Base-by-base conservation (phyloP, 1,140 invertebrate species). In the Arctopsyche grandis region DNA sequence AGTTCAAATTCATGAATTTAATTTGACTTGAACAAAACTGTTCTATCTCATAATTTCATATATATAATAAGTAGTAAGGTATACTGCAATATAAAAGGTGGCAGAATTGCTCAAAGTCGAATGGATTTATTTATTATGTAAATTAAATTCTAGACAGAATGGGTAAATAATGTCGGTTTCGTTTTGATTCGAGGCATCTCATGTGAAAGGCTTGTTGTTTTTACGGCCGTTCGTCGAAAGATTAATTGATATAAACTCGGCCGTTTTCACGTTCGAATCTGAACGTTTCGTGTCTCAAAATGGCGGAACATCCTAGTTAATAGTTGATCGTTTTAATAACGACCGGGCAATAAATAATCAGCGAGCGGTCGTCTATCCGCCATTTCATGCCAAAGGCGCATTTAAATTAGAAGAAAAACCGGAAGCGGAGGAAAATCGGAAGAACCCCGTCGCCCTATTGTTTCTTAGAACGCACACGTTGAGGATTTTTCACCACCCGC, bases 341-440 rank as follows among this genome's bases (percentile, higher is more conserved):
- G 63, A 66, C 12, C 24, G 60, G 69, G 43, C 44, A 46, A 71
- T 71, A 71, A 71, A 46, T 48, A 46, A 44, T 24, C 44, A 38
- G 38, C 9, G 12, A 69, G 26, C 29, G 12, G 66, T 60, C 56
- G 56, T 16, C 12, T 16, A 19, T 52, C 16, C 10, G 70, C 29
- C 24, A 73, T 76, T 56, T 76, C 74, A 76, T 76, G 74, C 74
- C 74, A 76, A 76, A 76, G 74, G 74, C 74, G 56, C 56, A 76
- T 76, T 66, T 66, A 66, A 66, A 66, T 66, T 66, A 66, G 63
- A 66, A 66, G 21, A 22, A 66, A 66, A 66, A 66, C 19, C 22
- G 63, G 63, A 66, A 66, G 7, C 58, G 58, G 21, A 26, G 74
- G 58, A 63, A 76, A 76, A 76, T 76, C 56, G 21, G 52, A 76